Evolutionary conservation across 2,888 invertebrate species (phyloP), one percentile per base, ranked within the genome.

Genomic region (Rapana venosa): DNA sequence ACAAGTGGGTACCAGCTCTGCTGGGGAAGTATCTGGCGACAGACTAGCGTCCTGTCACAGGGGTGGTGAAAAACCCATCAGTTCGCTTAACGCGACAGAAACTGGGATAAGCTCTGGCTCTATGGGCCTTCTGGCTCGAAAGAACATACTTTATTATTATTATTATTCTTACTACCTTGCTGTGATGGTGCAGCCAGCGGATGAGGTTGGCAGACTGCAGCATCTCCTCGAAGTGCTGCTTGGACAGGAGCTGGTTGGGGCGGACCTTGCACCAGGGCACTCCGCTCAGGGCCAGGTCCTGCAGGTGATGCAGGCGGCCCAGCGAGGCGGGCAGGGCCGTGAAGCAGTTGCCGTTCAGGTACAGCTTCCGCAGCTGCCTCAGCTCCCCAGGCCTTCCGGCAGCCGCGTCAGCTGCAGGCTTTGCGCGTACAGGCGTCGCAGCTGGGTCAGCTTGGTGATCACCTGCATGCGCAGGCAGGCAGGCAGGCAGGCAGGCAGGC

Each of bases 311-410:
- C 87, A 95, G 92, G 11, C 93, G 92, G 6, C 88, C 58, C 61
- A 95, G 92, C 86, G 92, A 92, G 32, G 92, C 90, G 1, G 95
- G 95, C 36, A 95, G 91, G 0, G 87, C 47, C 4, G 92, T 92
- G 81, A 95, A 92, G 90, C 94, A 94, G 91, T 94, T 94, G 0
- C 94, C 94, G 89, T 92, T 93, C 13, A 93, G 87, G 85, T 92
- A 92, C 79, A 95, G 90, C 66, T 91, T 92, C 47, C 93, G 91
- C 58, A 95, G 91, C 30, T 92, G 90, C 0, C 79, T 88, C 81
- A 95, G 90, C 79, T 92, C 92, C 17, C 95, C 87, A 95, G 93
- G 36, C 93, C 91, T 6, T 94, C 94, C 11, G 94, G 95, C 22
- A 95, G 90, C 6, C 58, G 61, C 1, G 91, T 92, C 87, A 95